These are phyloP conservation scores for Pluvialis apricaria DNA, from an alignment of 2,113 vertebrate species.

Conservation along the genomic window DNA sequence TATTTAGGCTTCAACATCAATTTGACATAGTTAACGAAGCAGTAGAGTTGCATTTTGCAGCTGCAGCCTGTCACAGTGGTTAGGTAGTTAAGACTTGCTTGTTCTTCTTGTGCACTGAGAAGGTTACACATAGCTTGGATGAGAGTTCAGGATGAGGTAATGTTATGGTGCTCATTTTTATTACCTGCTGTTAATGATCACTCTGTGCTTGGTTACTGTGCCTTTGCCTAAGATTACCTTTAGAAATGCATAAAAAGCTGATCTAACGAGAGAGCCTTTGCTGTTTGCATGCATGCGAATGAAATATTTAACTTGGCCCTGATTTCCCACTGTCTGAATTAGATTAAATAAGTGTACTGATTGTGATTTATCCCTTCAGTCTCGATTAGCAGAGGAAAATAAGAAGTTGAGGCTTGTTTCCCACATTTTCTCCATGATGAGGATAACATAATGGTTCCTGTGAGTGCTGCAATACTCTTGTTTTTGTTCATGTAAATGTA, in stretches of 20 bases:
- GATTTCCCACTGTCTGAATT: not conserved
- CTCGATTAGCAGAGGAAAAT: not conserved
- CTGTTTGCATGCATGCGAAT: not conserved
- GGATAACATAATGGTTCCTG: not conserved
- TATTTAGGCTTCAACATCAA: not conserved
- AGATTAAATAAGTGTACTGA: not conserved
- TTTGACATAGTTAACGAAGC: not conserved
- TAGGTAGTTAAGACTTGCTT: not conserved
- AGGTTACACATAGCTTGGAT: not conserved
- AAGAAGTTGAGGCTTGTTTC: not conserved
- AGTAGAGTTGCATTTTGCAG: not conserved
- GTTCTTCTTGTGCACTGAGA: not conserved
- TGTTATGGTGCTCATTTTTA: not conserved
- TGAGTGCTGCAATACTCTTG: not conserved
- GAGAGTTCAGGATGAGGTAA: not conserved
- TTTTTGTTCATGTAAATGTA: not conserved
- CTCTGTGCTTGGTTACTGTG: not conserved
- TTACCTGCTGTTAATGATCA: not conserved
- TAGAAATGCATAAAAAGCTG: not conserved
- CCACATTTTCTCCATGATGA: not conserved
- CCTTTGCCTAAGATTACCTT: not conserved
- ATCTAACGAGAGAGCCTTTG: not conserved
- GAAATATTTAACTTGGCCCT: constrained; percentile 4
- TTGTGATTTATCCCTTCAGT: not conserved
- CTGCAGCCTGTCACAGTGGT: not conserved